Evolutionary conservation across 35 echinoderm and acorn worm species (phyloP).

Genomic region (Diadema setosum): DNA sequence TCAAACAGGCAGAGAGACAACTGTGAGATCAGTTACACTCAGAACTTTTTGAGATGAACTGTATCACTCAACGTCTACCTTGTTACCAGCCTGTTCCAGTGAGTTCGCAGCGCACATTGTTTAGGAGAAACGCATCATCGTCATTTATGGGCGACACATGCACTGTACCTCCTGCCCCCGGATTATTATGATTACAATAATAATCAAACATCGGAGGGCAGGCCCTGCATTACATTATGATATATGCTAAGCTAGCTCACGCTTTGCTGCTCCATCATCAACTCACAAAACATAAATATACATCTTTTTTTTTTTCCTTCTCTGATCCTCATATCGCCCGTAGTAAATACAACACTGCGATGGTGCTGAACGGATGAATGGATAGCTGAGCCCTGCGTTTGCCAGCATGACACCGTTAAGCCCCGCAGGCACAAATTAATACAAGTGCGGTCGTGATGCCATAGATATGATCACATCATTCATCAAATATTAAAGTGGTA

Average conservation of each 20-base stretch:
- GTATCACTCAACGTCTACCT: neutral
- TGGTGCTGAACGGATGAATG: neutral
- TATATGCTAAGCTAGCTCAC: neutral
- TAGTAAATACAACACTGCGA: neutral
- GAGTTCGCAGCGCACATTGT: constrained; percentile 4
- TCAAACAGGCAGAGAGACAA: too few species aligned
- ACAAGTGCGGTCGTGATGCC: neutral
- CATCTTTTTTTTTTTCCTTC: neutral
- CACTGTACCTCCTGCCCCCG: neutral
- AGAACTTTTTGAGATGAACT: too few species aligned
- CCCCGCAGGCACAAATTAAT: neutral
- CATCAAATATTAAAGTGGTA: constrained; percentile 15
- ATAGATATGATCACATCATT: constrained; percentile 15
- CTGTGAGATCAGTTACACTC: too few species aligned
- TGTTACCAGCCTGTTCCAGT: too few species aligned
- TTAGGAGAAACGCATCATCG: neutral
- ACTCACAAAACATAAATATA: neutral
- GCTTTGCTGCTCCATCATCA: neutral
- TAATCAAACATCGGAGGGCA: neutral
- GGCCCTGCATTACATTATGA: neutral
- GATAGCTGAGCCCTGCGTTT: neutral
- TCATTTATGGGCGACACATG: constrained; percentile 5
- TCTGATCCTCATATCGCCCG: too few species aligned
- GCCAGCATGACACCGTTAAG: neutral
- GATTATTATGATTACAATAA: constrained; percentile 13